Evolutionary conservation across 2,888 invertebrate species (phyloP).

Genomic region (Sphecodes monilicornis): DNA sequence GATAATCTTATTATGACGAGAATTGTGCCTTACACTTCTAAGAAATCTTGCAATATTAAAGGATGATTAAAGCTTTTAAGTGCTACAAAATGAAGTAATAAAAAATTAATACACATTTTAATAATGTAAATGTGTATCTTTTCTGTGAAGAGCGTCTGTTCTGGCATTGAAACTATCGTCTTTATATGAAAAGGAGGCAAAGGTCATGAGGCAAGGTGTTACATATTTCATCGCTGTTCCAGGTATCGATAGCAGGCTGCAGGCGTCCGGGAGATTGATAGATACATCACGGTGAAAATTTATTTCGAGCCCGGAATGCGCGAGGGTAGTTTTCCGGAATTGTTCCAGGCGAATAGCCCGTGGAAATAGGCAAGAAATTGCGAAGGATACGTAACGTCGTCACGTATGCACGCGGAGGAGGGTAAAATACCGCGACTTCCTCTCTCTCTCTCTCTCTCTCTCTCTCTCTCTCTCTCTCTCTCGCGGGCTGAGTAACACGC

Average conservation of each 20-base stretch:
- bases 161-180: background rate
- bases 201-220: background rate
- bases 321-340: constrained; percentile 1
- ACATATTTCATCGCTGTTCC: background rate
- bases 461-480: constrained; percentile 12
- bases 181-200: background rate
- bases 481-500: constrained; percentile 17
- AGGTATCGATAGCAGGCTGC: constrained; percentile 2
- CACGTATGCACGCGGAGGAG: constrained; percentile 39
- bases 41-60: background rate
- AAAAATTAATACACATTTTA: background rate
- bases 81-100: background rate
- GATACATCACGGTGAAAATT: constrained; percentile 22
- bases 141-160: background rate
- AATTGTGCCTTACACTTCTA: background rate
- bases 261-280: constrained; percentile 8
- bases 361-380: constrained; percentile 34
- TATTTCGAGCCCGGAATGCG: constrained; percentile 22
- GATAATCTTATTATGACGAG: background rate
- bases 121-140: background rate
- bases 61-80: background rate
- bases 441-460: constrained; percentile 17
- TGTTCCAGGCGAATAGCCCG: constrained; percentile 1
- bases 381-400: constrained; percentile 47
- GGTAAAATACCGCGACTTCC: constrained; percentile 35